Evolutionary conservation across 2,797 vertebrate genomes (phyloP).

Genomic region (Pseudocheirus occidentalis): DNA sequence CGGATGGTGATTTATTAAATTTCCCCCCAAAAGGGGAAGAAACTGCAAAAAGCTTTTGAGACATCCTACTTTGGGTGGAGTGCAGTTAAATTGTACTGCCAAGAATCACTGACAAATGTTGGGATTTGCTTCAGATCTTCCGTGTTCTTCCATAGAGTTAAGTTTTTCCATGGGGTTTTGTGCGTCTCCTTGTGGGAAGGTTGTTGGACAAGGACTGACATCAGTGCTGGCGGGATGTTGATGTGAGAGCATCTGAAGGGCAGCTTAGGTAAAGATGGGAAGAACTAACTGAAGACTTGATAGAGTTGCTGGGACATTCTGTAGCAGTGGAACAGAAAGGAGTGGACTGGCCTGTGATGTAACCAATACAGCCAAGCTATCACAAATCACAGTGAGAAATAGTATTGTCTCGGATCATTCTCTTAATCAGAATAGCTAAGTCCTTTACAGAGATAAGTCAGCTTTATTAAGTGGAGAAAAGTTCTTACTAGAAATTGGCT

Average conservation of each 20-base stretch:
- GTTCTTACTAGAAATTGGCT: not conserved
- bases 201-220: not conserved
- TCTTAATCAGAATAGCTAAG: not conserved
- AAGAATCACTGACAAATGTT: not conserved
- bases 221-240: not conserved
- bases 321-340: not conserved
- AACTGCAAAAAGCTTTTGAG: conserved; percentile 6
- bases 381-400: not conserved
- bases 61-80: not conserved
- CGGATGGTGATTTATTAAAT: conserved; percentile 25
- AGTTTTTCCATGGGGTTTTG: not conserved
- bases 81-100: not conserved
- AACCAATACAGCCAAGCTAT: not conserved
- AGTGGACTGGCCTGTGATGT: not conserved
- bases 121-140: not conserved
- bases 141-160: not conserved
- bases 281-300: not conserved
- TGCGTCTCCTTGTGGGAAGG: not conserved
- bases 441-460: not conserved
- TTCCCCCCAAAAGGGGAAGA: conserved; percentile 2
- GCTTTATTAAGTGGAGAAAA: not conserved
- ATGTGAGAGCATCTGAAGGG: not conserved
- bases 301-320: not conserved
- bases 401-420: not conserved
- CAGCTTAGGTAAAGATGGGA: not conserved